Percentiles rank a stretch among this genome's conserved stretches.
Evolutionary conservation across 2,113 vertebrate genomes (phyloP).

Genomic region (Ctenodactylus gundi): DNA sequence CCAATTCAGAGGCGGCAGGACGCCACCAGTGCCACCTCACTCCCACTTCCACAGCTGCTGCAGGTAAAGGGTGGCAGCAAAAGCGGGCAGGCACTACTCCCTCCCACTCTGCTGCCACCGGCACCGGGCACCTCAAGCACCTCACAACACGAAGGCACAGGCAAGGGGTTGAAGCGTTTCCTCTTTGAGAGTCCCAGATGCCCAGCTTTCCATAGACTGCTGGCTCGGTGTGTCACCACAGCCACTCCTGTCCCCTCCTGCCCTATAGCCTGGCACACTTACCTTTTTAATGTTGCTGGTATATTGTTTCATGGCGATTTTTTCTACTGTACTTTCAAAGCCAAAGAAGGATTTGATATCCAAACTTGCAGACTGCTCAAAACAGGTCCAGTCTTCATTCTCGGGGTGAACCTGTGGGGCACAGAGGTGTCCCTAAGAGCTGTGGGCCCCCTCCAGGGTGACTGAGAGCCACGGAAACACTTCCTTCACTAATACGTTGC

Average conservation of each 20-base stretch:
- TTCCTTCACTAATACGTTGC: not conserved
- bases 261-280: slow-evolving; percentile 29
- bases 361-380: slow-evolving; percentile 95
- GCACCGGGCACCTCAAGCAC: not conserved
- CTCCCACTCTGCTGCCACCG: too few relatives aligned
- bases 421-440: not conserved
- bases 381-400: slow-evolving; percentile 98
- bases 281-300: slow-evolving; percentile 97
- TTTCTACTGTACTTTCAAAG: slow-evolving; percentile 97
- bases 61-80: too few relatives aligned
- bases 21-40: accelerated
- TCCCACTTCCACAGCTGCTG: not conserved
- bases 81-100: too few relatives aligned
- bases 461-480: not conserved
- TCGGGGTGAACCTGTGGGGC: slow-evolving; percentile 94
- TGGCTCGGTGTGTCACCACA: not conserved
- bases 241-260: not conserved
- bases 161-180: not conserved
- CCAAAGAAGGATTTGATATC: slow-evolving; percentile 99
- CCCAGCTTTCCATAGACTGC: not conserved
- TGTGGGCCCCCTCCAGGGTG: not conserved
- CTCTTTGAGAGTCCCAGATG: not conserved
- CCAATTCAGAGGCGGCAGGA: accelerated
- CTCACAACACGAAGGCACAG: accelerated
- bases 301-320: slow-evolving; percentile 97